Percentiles rank a stretch among this genome's conserved stretches.
Evolutionary conservation across 2,113 vertebrate species (phyloP).

Genomic region (Salvator merianae): DNA sequence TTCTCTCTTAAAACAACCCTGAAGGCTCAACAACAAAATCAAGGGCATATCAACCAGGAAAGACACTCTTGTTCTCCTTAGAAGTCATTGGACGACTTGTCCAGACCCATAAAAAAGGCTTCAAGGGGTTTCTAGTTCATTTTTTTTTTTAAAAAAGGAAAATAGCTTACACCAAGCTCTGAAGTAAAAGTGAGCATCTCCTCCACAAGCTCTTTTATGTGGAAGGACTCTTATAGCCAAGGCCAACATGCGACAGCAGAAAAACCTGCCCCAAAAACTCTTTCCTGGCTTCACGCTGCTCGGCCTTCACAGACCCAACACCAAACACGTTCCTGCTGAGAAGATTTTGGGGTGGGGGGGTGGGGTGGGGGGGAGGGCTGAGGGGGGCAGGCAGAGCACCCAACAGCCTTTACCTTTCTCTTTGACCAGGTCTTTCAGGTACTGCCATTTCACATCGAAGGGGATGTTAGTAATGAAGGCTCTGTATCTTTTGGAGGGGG

Average conservation of each 20-base stretch:
- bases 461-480: slow-evolving; percentile 99
- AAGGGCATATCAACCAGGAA: slow-evolving; percentile 46
- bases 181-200: neutral
- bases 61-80: slow-evolving; percentile 36
- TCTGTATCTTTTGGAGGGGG: slow-evolving; percentile 87
- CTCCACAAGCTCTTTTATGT: slow-evolving; percentile 12
- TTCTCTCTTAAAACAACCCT: slow-evolving; percentile 44
- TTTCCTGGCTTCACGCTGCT: too few species aligned
- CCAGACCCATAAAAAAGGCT: slow-evolving; percentile 37
- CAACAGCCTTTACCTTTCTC: slow-evolving; percentile 90
- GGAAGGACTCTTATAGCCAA: slow-evolving; percentile 36
- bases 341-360: slow-evolving; percentile 45
- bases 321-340: slow-evolving; percentile 36
- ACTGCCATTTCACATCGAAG: slow-evolving; percentile 97
- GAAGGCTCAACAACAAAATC: neutral
- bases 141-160: neutral
- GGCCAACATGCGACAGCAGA: too few species aligned
- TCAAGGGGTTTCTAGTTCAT: slow-evolving; percentile 12
- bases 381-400: slow-evolving; percentile 56
- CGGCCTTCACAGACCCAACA: slow-evolving; percentile 53
- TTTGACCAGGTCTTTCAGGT: slow-evolving; percentile 96
- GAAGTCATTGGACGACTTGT: slow-evolving; percentile 21
- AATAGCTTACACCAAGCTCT: slow-evolving; percentile 6
- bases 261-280: slow-evolving; percentile 38
- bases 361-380: slow-evolving; percentile 57